Conservation (phyloP, 2,888 invertebrate species). For the Eremobia ochroleuca region DNA sequence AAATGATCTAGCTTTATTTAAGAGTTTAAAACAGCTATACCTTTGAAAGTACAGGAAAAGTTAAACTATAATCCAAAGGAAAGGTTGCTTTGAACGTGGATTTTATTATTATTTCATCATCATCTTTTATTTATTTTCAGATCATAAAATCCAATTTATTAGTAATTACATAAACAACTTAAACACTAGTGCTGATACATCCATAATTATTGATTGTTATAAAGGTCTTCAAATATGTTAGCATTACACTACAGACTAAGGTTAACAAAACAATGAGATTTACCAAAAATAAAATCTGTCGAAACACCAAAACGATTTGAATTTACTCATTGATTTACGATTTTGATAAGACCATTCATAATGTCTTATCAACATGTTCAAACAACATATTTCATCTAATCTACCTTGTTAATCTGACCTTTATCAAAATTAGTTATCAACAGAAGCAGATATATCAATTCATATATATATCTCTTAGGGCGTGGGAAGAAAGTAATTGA, state of each 20-base stretch:
- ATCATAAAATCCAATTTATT: too few relatives aligned
- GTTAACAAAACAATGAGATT: neutral
- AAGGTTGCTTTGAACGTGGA: neutral
- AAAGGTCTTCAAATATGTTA: neutral
- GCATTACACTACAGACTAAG: too few relatives aligned
- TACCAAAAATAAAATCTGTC: neutral
- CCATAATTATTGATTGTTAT: neutral
- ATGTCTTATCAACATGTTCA: conserved; percentile 36
- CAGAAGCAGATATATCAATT: neutral
- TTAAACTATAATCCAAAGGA: neutral
- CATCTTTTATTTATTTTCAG: too few relatives aligned
- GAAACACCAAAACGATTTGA: neutral
- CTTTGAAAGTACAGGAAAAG: neutral
- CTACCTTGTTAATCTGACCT: conserved; percentile 26
- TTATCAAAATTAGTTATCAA: conserved; percentile 29
- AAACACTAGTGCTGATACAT: neutral
- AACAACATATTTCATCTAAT: conserved; percentile 33
- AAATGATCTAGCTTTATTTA: neutral
- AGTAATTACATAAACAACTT: too few relatives aligned
- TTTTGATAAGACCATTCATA: conserved; percentile 35
- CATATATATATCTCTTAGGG: neutral
- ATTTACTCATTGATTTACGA: neutral
- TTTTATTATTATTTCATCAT: too few relatives aligned
- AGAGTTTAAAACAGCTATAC: neutral
- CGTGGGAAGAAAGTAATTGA: conserved; percentile 9